Evolutionary conservation across 1,140 invertebrate species (phyloP).

Genomic region (Drosophila repletoides): DNA sequence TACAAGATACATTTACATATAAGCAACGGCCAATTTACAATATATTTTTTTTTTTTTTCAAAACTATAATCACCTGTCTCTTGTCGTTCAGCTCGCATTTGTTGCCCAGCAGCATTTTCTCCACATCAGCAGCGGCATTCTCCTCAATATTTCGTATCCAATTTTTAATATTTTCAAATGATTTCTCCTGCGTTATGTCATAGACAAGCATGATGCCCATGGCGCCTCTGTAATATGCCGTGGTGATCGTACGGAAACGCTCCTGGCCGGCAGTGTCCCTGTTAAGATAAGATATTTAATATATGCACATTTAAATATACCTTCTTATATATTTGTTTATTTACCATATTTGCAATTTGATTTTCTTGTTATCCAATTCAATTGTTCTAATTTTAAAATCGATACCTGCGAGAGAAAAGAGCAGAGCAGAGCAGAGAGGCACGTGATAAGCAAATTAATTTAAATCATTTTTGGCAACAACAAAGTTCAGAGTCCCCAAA

Average conservation of each 20-base stretch:
- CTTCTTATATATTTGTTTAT: not conserved
- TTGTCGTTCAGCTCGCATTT: slow-evolving; percentile 97
- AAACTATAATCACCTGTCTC: slow-evolving; percentile 87
- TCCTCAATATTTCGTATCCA: slow-evolving; percentile 99
- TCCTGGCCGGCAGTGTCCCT: slow-evolving; percentile 98
- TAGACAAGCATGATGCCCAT: slow-evolving; percentile 99
- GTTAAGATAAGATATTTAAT: slow-evolving; percentile 13
- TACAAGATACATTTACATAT: slow-evolving; percentile 15
- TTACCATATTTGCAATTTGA: slow-evolving; percentile 99
- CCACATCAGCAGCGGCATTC: slow-evolving; percentile 95
- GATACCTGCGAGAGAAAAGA: slow-evolving; percentile 89
- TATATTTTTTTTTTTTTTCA: too few relatives aligned
- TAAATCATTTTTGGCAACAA: slow-evolving; percentile 50
- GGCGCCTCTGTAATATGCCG: slow-evolving; percentile 98
- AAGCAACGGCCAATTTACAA: too few relatives aligned
- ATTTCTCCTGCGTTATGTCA: slow-evolving; percentile 99
- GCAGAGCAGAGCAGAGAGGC: slow-evolving; percentile 24
- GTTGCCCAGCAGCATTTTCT: slow-evolving; percentile 97
- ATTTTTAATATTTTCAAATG: slow-evolving; percentile 99
- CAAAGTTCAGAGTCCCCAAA: slow-evolving; percentile 5
- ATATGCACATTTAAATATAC: not conserved
- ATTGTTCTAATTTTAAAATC: slow-evolving; percentile 99
- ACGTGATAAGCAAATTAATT: slow-evolving; percentile 49
- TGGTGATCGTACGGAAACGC: slow-evolving; percentile 98
- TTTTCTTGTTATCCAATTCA: slow-evolving; percentile 98